phyloP scores from a whole-genome alignment of 92 coral and sea anemone species.

The Epizoanthus rinbou region DNA sequence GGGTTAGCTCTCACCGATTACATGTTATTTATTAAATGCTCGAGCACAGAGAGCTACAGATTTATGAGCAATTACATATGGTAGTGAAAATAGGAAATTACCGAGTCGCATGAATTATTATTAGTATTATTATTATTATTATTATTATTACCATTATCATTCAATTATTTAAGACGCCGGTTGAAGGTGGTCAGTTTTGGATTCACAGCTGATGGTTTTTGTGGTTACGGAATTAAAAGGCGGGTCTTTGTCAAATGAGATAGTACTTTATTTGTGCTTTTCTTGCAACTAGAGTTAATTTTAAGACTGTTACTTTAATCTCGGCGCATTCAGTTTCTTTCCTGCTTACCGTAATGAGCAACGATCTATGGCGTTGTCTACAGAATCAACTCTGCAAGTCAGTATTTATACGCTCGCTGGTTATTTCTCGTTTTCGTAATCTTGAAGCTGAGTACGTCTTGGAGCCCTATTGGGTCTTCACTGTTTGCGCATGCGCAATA shows the following conservation, averaged over 20 bases:
- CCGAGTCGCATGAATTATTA: slow-evolving; percentile 25
- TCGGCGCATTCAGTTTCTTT: slow-evolving; percentile 21
- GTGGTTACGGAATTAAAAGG: background rate
- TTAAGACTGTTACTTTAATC: too few relatives aligned
- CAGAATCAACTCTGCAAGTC: too few relatives aligned
- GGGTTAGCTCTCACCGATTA: slow-evolving; percentile 1
- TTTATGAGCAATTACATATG: slow-evolving; percentile 4
- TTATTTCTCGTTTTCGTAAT: too few relatives aligned
- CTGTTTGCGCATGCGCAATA: too few relatives aligned
- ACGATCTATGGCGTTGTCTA: too few relatives aligned
- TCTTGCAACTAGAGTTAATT: background rate
- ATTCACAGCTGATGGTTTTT: background rate
- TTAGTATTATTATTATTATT: slow-evolving; percentile 4
- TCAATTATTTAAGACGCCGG: slow-evolving; percentile 37
- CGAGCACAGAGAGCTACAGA: slow-evolving; percentile 8
- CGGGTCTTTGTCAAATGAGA: slow-evolving; percentile 6
- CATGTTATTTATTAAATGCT: slow-evolving; percentile 33
- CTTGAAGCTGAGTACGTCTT: too few relatives aligned
- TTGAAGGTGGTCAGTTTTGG: background rate
- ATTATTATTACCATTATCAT: background rate
- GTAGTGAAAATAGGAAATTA: background rate
- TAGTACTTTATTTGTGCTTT: background rate
- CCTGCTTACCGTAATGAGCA: background rate
- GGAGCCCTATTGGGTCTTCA: too few relatives aligned
- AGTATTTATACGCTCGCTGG: too few relatives aligned